Conservation (phyloP, 2,797 vertebrate species). For the Miopithecus talapoin region DNA sequence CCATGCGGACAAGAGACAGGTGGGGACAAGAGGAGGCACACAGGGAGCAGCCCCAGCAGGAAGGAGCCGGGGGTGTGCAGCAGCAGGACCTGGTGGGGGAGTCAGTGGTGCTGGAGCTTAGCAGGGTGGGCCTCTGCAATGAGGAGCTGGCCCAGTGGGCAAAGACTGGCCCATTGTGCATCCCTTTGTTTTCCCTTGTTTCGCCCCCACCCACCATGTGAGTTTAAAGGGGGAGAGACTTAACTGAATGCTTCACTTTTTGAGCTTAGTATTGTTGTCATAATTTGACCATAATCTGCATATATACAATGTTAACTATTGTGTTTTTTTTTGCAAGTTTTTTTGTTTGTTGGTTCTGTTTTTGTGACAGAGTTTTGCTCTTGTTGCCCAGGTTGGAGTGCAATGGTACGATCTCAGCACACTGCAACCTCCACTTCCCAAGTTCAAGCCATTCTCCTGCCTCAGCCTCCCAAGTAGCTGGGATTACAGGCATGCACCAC, state of each 20-base stretch:
- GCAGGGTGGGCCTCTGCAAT: background rate
- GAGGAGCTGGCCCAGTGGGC: background rate
- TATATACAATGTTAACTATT: background rate
- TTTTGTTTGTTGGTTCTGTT: background rate
- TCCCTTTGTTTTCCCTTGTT: background rate
- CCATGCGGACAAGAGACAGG: background rate
- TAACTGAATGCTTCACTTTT: background rate
- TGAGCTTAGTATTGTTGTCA: background rate
- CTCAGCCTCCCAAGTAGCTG: too few relatives aligned
- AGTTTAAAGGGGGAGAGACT: background rate
- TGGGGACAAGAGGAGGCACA: background rate
- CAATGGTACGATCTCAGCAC: too few relatives aligned
- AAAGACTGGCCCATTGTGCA: background rate
- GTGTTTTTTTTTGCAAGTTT: background rate
- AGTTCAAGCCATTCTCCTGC: too few relatives aligned
- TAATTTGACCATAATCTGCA: background rate
- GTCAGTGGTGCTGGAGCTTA: background rate
- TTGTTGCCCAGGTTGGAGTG: too few relatives aligned
- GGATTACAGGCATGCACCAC: too few relatives aligned
- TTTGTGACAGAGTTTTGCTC: too few relatives aligned
- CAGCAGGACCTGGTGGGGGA: background rate
- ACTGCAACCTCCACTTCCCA: too few relatives aligned
- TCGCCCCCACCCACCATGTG: background rate
- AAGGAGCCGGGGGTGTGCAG: rapidly evolving
- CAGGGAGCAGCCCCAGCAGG: background rate